phyloP scores from a whole-genome alignment of 2,113 vertebrate genomes.

The Hippocampus abdominalis region DNA sequence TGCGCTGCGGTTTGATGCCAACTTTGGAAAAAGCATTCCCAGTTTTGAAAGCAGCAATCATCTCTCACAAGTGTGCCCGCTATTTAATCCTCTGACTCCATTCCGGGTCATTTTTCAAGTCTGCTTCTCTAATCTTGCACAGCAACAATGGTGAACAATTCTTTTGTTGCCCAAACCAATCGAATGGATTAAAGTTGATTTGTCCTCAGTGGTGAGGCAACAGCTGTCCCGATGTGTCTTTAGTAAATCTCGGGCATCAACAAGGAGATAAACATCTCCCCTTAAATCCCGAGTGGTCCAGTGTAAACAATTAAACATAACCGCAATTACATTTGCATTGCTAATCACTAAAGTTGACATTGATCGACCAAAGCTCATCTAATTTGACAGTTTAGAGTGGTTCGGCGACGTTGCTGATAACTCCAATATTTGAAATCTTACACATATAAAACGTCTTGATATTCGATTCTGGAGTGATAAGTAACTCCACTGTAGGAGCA shows the following conservation, averaged over 20 bases:
- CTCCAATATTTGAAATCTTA: neutral
- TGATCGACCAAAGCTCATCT: neutral
- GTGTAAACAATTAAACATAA: constrained; percentile 4
- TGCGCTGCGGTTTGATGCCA: neutral
- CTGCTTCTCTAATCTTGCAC: constrained; percentile 23
- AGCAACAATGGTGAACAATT: constrained; percentile 29
- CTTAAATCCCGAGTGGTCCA: neutral
- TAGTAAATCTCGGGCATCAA: constrained; percentile 23
- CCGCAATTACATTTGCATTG: neutral
- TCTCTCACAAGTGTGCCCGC: neutral
- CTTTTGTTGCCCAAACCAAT: constrained; percentile 48
- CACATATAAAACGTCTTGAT: neutral
- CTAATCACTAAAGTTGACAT: neutral
- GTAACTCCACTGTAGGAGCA: too few species aligned
- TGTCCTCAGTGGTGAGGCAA: constrained; percentile 11
- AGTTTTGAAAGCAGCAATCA: neutral
- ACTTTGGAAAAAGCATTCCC: neutral
- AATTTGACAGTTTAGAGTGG: neutral
- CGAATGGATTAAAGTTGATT: constrained; percentile 38
- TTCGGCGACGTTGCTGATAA: neutral
- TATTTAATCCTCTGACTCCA: neutral
- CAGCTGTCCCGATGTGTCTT: constrained; percentile 16
- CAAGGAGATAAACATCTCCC: constrained; percentile 1
- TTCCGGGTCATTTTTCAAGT: neutral
- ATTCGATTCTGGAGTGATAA: too few species aligned